Conservation (phyloP, 2,797 vertebrate genomes). For the Cuniculus paca region DNA sequence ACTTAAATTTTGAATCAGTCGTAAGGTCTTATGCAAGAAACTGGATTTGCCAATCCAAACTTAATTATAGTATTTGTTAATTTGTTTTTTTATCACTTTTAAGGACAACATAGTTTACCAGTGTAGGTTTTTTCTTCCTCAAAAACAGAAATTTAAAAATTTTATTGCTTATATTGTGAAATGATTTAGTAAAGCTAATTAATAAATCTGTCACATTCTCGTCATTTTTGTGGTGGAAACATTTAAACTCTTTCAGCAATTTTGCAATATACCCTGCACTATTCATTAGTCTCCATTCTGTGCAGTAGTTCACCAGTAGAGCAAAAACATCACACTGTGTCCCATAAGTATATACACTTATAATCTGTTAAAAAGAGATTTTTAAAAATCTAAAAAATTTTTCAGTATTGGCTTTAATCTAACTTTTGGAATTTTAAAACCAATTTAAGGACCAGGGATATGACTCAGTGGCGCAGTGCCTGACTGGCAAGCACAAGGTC, state of each 20-base stretch:
- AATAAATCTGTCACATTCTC: neutral
- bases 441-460: neutral
- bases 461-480: too few relatives aligned
- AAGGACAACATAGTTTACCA: neutral
- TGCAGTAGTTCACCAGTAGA: neutral
- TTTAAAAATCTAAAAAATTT: neutral
- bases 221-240: neutral
- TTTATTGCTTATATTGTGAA: neutral
- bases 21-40: slow-evolving; percentile 18
- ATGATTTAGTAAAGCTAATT: neutral
- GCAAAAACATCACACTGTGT: neutral
- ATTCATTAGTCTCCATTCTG: neutral
- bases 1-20: slow-evolving; percentile 41
- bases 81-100: slow-evolving; percentile 46
- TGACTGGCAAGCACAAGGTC: too few relatives aligned
- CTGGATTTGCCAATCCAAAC: neutral
- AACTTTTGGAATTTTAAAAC: slow-evolving; percentile 54
- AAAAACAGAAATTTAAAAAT: neutral
- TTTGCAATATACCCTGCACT: neutral
- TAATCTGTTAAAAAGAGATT: neutral
- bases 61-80: slow-evolving; percentile 24
- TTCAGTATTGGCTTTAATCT: neutral
- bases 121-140: neutral
- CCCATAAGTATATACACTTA: neutral
- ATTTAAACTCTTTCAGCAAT: neutral